Conservation (phyloP, 1,140 invertebrate species). For the Mamestra configurata region DNA sequence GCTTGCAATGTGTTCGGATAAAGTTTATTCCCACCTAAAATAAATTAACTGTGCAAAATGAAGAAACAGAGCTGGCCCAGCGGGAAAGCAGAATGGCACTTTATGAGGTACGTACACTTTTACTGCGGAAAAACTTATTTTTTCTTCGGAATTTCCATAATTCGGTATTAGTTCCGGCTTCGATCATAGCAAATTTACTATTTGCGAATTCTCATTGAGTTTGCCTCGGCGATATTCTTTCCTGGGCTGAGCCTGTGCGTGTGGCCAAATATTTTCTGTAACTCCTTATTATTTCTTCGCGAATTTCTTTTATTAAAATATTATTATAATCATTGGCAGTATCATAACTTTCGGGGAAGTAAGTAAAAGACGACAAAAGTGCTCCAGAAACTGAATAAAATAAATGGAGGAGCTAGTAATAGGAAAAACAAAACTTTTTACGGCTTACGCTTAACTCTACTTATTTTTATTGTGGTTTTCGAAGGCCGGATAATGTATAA, state of each 20-base stretch:
- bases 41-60: slow-evolving; percentile 67
- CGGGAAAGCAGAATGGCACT: slow-evolving; percentile 1
- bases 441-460: slow-evolving; percentile 1
- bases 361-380: neutral
- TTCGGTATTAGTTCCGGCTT: slow-evolving; percentile 42
- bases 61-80: slow-evolving; percentile 48
- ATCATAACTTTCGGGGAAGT: slow-evolving; percentile 7
- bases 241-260: neutral
- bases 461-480: slow-evolving; percentile 37
- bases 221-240: slow-evolving; percentile 18
- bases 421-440: slow-evolving; percentile 40
- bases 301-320: neutral
- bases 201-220: slow-evolving; percentile 42
- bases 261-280: neutral
- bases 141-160: slow-evolving; percentile 39
- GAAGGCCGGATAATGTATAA: neutral
- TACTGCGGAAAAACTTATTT: neutral
- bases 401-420: slow-evolving; percentile 5
- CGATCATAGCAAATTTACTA: slow-evolving; percentile 21
- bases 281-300: neutral
- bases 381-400: slow-evolving; percentile 13
- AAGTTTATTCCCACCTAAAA: slow-evolving; percentile 68
- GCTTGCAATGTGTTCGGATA: slow-evolving; percentile 68
- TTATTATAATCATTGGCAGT: neutral
- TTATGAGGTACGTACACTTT: slow-evolving; percentile 24